phyloP scores from a whole-genome alignment of 2,888 invertebrate species.

The Apamea crenata region DNA sequence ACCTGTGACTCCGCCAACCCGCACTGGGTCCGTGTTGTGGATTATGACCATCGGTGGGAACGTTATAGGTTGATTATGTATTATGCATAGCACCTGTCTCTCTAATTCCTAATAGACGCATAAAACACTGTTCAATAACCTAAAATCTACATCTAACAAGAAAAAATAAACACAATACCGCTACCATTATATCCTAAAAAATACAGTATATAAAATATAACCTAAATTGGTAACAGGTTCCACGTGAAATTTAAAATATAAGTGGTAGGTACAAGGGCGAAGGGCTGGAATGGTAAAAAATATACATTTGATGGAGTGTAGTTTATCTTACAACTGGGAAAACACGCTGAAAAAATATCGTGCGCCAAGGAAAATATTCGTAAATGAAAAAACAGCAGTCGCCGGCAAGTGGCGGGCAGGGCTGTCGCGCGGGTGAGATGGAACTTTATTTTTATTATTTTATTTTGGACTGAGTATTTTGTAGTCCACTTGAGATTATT shows the following conservation, averaged over 20 bases:
- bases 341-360: constrained; percentile 89
- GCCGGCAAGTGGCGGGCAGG: constrained; percentile 77
- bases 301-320: constrained; percentile 89
- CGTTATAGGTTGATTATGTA: not conserved
- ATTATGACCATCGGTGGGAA: not conserved
- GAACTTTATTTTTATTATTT: not conserved
- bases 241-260: constrained; percentile 72
- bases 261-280: constrained; percentile 49
- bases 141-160: constrained; percentile 13
- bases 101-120: not conserved
- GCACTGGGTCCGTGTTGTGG: not conserved
- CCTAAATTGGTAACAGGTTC: constrained; percentile 68
- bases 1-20: not conserved
- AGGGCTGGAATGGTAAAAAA: constrained; percentile 80
- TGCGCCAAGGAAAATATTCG: constrained; percentile 89
- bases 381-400: constrained; percentile 90
- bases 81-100: not conserved
- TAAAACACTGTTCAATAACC: constrained; percentile 7
- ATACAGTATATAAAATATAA: constrained; percentile 53
- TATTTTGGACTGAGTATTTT: too few relatives aligned
- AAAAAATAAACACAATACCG: constrained; percentile 24
- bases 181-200: constrained; percentile 41
- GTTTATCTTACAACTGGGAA: constrained; percentile 90
- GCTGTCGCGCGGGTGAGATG: constrained; percentile 67
- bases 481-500: not conserved